Percentiles rank a stretch among this genome's conserved stretches.
phyloP scores from a whole-genome alignment of 2,888 invertebrate species.

The Ochropacha duplaris region DNA sequence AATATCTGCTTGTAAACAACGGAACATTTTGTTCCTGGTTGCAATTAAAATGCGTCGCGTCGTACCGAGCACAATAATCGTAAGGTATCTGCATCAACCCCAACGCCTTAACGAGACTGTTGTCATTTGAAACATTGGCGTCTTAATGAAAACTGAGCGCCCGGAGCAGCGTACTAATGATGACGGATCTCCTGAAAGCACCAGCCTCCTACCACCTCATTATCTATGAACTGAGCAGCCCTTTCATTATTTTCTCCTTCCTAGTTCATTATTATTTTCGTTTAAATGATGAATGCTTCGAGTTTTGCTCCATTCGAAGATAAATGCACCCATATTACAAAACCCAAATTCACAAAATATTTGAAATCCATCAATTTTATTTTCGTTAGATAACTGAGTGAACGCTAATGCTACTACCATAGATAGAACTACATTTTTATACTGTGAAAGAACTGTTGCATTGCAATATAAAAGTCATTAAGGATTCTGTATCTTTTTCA shows the following conservation, averaged over 20 bases:
- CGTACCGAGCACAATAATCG: constrained; percentile 29
- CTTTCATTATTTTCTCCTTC: constrained; percentile 56
- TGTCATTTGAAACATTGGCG: constrained; percentile 68
- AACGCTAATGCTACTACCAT: too few relatives aligned
- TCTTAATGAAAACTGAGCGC: constrained; percentile 75
- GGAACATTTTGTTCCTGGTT: not conserved
- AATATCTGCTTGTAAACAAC: not conserved
- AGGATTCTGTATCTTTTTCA: too few relatives aligned
- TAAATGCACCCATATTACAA: too few relatives aligned
- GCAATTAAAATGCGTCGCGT: constrained; percentile 4
- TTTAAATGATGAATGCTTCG: constrained; percentile 40
- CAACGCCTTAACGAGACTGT: constrained; percentile 38
- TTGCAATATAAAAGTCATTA: too few relatives aligned
- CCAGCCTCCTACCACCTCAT: constrained; percentile 65
- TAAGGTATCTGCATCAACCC: constrained; percentile 44
- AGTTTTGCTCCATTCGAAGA: not conserved
- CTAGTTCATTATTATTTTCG: constrained; percentile 51
- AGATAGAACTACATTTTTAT: too few relatives aligned
- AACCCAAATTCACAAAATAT: too few relatives aligned
- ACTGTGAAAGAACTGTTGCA: too few relatives aligned
- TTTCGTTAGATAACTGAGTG: too few relatives aligned
- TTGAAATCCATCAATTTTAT: too few relatives aligned
- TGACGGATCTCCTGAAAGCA: constrained; percentile 74
- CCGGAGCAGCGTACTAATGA: constrained; percentile 72
- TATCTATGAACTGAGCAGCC: constrained; percentile 66